Evolutionary conservation across 2,797 vertebrate genomes (phyloP), one percentile per base, ranked within the genome.

Genomic region (Rhadinocentrus ornatus): DNA sequence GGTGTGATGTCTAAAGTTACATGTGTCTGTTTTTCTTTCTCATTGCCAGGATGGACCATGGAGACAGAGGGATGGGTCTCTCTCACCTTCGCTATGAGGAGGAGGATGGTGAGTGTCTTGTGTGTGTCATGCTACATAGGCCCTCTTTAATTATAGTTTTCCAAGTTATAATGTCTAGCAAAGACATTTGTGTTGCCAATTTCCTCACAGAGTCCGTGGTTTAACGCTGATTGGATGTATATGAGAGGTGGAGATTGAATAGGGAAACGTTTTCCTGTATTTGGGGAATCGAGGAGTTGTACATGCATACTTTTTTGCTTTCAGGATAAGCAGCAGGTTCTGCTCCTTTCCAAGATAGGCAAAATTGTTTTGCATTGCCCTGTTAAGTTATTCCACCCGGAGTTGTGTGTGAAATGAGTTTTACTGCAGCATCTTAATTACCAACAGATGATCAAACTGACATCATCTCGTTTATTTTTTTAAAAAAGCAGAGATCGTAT

Each of bases 91-190:
- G 89, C 76, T 95, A 94, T 20, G 94, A 95, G 1, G 94, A 97
- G 20, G 95, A 96, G 66, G 96, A 97, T 82, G 97, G 97, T 97
- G 85, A 94, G 94, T 79, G 32, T 61, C n/a, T n/a, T n/a, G n/a
- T n/a, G n/a, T n/a, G n/a, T n/a, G n/a, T n/a, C n/a, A n/a, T n/a
- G n/a, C n/a, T n/a, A n/a, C n/a, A n/a, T n/a, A n/a, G n/a, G n/a
- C n/a, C n/a, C n/a, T n/a, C n/a, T n/a, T n/a, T n/a, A n/a, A n/a
- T n/a, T n/a, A n/a, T n/a, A n/a, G n/a, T n/a, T n/a, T n/a, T n/a
- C n/a, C 55, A 53, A 53, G 27, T 58, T 70, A 20, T 27, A 32
- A 44, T 64, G 67, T 74, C 4, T 62, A 31, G 24, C 69, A 61
- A 46, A 46, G 41, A 20, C 65, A 34, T 65, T 27, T 46, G 12